Percentiles rank a stretch among this genome's conserved stretches.
Evolutionary conservation across 2,797 vertebrate genomes (phyloP).

Genomic region (Hoplostethus mediterraneus): DNA sequence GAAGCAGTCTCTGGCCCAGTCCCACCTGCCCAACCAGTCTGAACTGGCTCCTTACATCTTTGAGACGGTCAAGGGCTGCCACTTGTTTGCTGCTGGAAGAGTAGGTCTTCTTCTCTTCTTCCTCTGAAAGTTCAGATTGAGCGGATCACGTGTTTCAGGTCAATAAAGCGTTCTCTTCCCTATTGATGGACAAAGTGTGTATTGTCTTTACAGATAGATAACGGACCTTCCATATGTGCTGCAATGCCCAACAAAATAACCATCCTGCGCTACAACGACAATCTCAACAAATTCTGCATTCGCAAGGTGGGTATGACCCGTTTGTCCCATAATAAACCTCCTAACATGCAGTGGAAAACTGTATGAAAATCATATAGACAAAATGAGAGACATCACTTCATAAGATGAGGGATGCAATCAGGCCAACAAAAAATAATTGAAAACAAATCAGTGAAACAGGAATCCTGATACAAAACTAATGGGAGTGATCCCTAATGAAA

Average conservation of each 20-base stretch:
- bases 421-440: too few relatives aligned
- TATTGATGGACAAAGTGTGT: not conserved
- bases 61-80: slow-evolving; percentile 98
- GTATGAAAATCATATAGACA: too few relatives aligned
- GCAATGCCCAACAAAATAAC: slow-evolving; percentile 97
- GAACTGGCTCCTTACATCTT: slow-evolving; percentile 93
- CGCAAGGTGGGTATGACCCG: slow-evolving; percentile 87
- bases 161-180: not conserved
- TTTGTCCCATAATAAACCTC: not conserved
- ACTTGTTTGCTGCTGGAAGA: slow-evolving; percentile 96
- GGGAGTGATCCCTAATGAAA: too few relatives aligned
- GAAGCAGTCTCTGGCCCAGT: slow-evolving; percentile 96
- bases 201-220: slow-evolving; percentile 89
- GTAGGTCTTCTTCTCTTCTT: slow-evolving; percentile 73
- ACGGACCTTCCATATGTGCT: slow-evolving; percentile 94
- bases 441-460: too few relatives aligned
- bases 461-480: too few relatives aligned
- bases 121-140: not conserved
- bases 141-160: not conserved
- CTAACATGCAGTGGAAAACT: not conserved
- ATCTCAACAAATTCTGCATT: slow-evolving; percentile 97
- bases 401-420: too few relatives aligned
- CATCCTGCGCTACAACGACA: slow-evolving; percentile 95
- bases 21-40: slow-evolving; percentile 94
- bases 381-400: too few relatives aligned